Percentiles rank a stretch among this genome's conserved stretches.
These are phyloP conservation scores for Drosophila tanythrix DNA, from an alignment of 2,888 invertebrate species.

Conservation along the genomic window DNA sequence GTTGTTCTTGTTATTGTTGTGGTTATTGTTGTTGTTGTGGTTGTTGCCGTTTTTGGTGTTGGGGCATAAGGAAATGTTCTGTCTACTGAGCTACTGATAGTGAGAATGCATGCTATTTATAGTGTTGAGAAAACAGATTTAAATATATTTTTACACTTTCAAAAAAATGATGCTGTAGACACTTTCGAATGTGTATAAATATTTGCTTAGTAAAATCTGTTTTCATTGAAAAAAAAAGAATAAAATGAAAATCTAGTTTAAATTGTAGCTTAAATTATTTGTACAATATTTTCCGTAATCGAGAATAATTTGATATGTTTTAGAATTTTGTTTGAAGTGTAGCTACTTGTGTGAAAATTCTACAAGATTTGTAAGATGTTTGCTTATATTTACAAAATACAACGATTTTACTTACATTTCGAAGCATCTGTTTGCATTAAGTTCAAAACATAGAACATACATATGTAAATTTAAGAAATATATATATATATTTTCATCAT, in stretches of 20 bases:
- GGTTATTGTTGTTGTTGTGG: neutral
- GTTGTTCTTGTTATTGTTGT: neutral
- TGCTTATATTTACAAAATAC: slow-evolving; percentile 24
- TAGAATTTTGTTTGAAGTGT: slow-evolving; percentile 1
- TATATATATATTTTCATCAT: slow-evolving; percentile 16
- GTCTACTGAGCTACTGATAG: slow-evolving; percentile 38
- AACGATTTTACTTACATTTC: slow-evolving; percentile 83
- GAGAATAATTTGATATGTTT: neutral
- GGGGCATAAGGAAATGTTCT: slow-evolving; percentile 6
- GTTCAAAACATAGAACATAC: slow-evolving; percentile 72
- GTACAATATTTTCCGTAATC: neutral
- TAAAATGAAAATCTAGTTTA: no score
- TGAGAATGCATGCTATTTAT: slow-evolving; percentile 34
- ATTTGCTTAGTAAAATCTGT: neutral
- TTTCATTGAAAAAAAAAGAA: no score
- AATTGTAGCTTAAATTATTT: neutral
- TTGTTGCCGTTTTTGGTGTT: neutral
- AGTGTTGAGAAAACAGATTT: slow-evolving; percentile 15
- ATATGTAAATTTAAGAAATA: slow-evolving; percentile 38
- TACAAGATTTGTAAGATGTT: slow-evolving; percentile 11
- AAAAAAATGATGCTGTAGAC: neutral
- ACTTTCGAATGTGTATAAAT: neutral
- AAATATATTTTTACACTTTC: slow-evolving; percentile 2
- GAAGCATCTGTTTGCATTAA: slow-evolving; percentile 84
- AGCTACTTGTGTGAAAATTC: slow-evolving; percentile 18